These are phyloP conservation scores for Quadriops clusia DNA, from an alignment of 2,888 invertebrate genomes.

Conservation along the genomic window DNA sequence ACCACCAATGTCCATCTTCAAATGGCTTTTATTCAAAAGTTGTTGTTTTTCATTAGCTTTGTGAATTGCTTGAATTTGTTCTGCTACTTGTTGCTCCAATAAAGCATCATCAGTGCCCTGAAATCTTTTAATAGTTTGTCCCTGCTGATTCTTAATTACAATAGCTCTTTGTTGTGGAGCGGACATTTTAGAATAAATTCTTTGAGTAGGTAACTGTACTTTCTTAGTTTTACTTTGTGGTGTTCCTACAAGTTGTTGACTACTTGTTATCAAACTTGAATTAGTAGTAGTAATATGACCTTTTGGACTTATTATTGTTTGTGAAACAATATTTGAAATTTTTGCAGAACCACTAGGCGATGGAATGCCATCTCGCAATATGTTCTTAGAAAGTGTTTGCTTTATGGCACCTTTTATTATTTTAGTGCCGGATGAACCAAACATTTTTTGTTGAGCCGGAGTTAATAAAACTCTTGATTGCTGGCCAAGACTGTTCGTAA, in stretches of 20 bases:
- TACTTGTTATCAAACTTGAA: slow-evolving; percentile 25
- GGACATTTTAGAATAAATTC: slow-evolving; percentile 7
- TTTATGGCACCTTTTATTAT: slow-evolving; percentile 18
- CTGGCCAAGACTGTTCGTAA: slow-evolving; percentile 49
- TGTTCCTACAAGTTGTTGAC: slow-evolving; percentile 31
- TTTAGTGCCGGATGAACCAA: slow-evolving; percentile 36
- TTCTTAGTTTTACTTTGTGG: slow-evolving; percentile 28
- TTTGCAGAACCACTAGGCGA: slow-evolving; percentile 7
- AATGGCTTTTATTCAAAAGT: no score
- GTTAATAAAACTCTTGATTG: slow-evolving; percentile 48
- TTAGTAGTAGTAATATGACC: slow-evolving; percentile 41
- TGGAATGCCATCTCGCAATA: slow-evolving; percentile 10
- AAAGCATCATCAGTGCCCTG: slow-evolving; percentile 29
- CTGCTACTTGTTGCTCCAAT: slow-evolving; percentile 31
- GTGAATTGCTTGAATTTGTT: slow-evolving; percentile 35
- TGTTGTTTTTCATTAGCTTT: slow-evolving; percentile 21
- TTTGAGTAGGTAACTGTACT: slow-evolving; percentile 6
- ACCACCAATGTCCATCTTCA: no score
- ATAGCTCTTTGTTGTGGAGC: slow-evolving; percentile 28
- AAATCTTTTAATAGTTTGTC: slow-evolving; percentile 32
- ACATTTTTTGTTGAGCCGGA: slow-evolving; percentile 48
- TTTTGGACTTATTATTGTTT: slow-evolving; percentile 44
- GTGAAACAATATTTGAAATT: slow-evolving; percentile 24
- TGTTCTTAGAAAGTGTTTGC: slow-evolving; percentile 12
- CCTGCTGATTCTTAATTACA: slow-evolving; percentile 33